Conservation (phyloP, 1,140 invertebrate genomes). For the Argopecten irradians region DNA sequence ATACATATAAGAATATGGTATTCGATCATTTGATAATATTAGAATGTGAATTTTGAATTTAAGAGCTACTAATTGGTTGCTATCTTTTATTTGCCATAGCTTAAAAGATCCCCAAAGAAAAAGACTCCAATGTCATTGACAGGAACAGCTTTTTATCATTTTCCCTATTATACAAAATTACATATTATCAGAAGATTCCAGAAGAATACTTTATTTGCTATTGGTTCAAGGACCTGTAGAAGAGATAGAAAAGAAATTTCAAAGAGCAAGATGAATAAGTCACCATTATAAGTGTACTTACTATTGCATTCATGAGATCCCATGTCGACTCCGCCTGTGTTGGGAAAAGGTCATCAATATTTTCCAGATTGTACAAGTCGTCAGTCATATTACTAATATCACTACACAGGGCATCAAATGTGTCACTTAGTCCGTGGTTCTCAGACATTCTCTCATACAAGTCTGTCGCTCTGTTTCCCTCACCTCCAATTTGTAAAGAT, state of each 20-base stretch:
- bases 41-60: too few species aligned
- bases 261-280: neutral
- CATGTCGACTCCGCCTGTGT: slow-evolving; percentile 60
- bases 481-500: slow-evolving; percentile 20
- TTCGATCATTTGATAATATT: too few species aligned
- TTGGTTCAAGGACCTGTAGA: too few species aligned
- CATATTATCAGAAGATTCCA: too few species aligned
- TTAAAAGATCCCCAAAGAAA: too few species aligned
- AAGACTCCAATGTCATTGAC: too few species aligned
- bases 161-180: too few species aligned
- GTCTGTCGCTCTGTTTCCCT: slow-evolving; percentile 48
- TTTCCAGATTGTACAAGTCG: slow-evolving; percentile 65
- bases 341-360: slow-evolving; percentile 65
- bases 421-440: slow-evolving; percentile 54
- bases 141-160: too few species aligned
- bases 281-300: neutral
- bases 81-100: too few species aligned
- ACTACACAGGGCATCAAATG: slow-evolving; percentile 67
- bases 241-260: neutral
- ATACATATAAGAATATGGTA: too few species aligned
- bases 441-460: slow-evolving; percentile 12
- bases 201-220: too few species aligned
- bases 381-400: slow-evolving; percentile 67
- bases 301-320: slow-evolving; percentile 55
- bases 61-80: too few species aligned